Conservation (phyloP, 2,113 vertebrate genomes). For the Cyprinodon variegatus region DNA sequence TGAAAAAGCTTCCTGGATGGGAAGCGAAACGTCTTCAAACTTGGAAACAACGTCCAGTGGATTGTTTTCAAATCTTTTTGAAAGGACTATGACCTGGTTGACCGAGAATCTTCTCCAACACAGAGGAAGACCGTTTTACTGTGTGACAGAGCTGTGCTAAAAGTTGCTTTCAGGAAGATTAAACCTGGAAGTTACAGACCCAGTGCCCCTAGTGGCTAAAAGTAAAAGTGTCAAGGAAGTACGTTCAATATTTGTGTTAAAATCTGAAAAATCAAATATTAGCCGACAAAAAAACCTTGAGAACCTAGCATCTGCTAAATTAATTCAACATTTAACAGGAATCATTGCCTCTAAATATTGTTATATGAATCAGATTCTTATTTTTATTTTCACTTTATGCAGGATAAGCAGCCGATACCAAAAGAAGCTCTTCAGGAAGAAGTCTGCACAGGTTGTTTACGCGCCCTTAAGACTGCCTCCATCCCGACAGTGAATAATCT, state of each 20-base stretch:
- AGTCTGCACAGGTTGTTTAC: conserved; percentile 32
- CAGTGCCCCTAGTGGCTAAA: too few species aligned
- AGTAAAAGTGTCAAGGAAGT: too few species aligned
- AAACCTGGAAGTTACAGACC: too few species aligned
- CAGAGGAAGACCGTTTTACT: too few species aligned
- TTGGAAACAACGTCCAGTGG: too few species aligned
- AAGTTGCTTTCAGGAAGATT: too few species aligned
- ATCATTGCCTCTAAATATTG: neutral
- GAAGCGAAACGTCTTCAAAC: too few species aligned
- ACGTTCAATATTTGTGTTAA: neutral
- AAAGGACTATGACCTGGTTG: too few species aligned
- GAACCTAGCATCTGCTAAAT: neutral
- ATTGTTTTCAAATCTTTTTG: too few species aligned
- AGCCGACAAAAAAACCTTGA: neutral
- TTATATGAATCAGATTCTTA: conserved; percentile 27
- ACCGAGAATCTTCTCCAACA: too few species aligned
- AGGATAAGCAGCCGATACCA: conserved; percentile 38
- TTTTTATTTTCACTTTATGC: conserved; percentile 12
- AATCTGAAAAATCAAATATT: neutral
- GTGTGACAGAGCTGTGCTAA: too few species aligned
- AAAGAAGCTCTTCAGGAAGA: conserved; percentile 18
- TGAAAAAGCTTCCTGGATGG: too few species aligned
- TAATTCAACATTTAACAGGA: neutral
- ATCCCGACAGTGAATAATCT: conserved; percentile 51
- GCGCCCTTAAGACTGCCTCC: conserved; percentile 45